Percentiles rank a stretch among this genome's conserved stretches.
phyloP scores from a whole-genome alignment of 2,888 invertebrate species.

The Dugesia japonica region DNA sequence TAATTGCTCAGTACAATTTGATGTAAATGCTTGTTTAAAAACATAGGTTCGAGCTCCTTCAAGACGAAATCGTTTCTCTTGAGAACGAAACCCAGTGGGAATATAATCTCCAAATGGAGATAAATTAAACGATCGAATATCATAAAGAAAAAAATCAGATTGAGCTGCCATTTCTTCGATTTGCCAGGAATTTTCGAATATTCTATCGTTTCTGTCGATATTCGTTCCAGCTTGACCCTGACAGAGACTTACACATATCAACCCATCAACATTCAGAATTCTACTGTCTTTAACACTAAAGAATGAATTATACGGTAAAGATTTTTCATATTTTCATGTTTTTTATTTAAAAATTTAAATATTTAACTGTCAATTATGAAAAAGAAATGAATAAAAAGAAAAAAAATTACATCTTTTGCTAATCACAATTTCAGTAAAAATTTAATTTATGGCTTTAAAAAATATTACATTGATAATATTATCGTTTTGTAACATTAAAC shows the following conservation, averaged over 20 bases:
- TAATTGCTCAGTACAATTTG: background rate
- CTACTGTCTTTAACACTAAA: background rate
- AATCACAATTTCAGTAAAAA: too few species aligned
- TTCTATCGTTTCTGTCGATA: background rate
- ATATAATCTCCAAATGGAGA: background rate
- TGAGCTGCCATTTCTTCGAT: slow-evolving; percentile 6
- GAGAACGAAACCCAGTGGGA: slow-evolving; percentile 7
- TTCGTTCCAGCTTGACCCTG: slow-evolving; percentile 10
- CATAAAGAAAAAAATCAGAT: background rate
- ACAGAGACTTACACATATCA: background rate
- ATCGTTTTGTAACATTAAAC: too few species aligned
- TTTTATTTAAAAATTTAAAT: too few species aligned
- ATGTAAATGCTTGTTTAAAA: background rate
- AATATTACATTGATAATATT: too few species aligned
- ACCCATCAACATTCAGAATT: background rate
- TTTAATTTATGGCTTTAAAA: too few species aligned
- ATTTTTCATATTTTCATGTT: too few species aligned
- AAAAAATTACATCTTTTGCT: too few species aligned
- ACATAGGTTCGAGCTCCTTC: background rate
- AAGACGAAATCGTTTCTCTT: background rate
- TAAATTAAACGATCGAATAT: background rate
- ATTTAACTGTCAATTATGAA: too few species aligned
- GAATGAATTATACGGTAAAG: too few species aligned
- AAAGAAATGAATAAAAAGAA: too few species aligned
- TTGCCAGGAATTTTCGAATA: background rate